Conservation (phyloP, 2,888 invertebrate species). For the Esperia sulphurella region DNA sequence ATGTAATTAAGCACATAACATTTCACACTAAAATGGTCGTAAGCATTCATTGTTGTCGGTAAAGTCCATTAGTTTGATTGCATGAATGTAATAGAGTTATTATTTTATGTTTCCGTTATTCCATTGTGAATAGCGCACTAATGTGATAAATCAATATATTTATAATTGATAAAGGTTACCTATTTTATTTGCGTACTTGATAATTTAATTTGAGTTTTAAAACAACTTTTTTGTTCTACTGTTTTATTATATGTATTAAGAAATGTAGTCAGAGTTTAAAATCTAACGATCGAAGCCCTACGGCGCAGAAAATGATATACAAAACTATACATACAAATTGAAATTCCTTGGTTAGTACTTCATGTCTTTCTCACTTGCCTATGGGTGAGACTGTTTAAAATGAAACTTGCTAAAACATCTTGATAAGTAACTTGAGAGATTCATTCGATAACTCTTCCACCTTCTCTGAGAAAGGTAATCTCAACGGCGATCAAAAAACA, state of each 20-base stretch:
- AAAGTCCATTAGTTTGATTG: conserved; percentile 6
- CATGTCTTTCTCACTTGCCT: too few relatives aligned
- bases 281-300: too few relatives aligned
- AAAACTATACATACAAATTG: too few relatives aligned
- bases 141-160: not conserved
- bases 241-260: too few relatives aligned
- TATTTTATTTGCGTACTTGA: too few relatives aligned
- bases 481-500: conserved; percentile 30
- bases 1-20: not conserved
- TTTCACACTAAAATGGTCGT: not conserved
- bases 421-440: not conserved
- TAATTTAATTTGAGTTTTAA: too few relatives aligned
- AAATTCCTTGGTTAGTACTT: too few relatives aligned
- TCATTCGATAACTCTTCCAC: not conserved
- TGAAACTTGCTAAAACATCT: not conserved
- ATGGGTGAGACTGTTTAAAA: too few relatives aligned
- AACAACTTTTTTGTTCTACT: too few relatives aligned
- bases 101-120: not conserved
- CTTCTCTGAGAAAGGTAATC: conserved; percentile 11
- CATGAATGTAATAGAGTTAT: conserved; percentile 1
- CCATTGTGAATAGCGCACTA: not conserved
- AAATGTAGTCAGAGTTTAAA: too few relatives aligned
- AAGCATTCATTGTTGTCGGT: not conserved
- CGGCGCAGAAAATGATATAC: too few relatives aligned
- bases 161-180: too few relatives aligned